Conservation (phyloP, 1,140 invertebrate species). For the Drosophila novamexicana region DNA sequence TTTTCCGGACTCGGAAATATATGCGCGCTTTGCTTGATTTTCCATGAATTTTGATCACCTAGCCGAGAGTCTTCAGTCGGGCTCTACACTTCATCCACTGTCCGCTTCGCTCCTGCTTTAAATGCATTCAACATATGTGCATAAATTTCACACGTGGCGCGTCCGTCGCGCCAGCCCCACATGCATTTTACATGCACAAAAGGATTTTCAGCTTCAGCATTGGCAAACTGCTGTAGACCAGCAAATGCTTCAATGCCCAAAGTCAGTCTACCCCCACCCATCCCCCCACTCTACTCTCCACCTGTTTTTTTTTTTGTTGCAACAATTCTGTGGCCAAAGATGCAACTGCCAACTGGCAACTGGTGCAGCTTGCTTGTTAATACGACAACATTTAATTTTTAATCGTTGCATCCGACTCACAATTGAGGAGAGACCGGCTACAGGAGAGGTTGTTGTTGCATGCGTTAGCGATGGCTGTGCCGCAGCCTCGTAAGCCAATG, state of each 20-base stretch:
- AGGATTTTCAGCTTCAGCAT: conserved; percentile 61
- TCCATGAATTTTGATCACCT: conserved; percentile 53
- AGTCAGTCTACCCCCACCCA: conserved; percentile 3
- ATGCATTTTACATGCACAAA: conserved; percentile 77
- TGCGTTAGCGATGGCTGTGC: conserved; percentile 7
- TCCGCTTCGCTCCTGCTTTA: conserved; percentile 30
- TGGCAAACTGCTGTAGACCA: conserved; percentile 6
- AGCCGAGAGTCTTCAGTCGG: conserved; percentile 18
- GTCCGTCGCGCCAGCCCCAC: conserved; percentile 33
- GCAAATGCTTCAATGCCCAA: conserved; percentile 14
- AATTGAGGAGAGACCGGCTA: conserved; percentile 11
- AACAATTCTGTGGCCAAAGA: conserved; percentile 41
- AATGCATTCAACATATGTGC: conserved; percentile 75
- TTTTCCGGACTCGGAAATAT: conserved; percentile 26
- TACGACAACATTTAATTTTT: conserved; percentile 80
- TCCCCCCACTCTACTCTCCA: no score
- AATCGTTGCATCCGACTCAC: conserved; percentile 71
- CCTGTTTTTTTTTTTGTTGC: background rate
- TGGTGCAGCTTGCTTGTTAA: conserved; percentile 72
- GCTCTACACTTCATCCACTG: background rate
- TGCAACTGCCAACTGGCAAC: conserved; percentile 27
- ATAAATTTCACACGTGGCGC: conserved; percentile 79
- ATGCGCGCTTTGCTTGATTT: conserved; percentile 48
- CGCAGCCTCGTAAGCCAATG: conserved; percentile 48
- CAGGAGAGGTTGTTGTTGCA: background rate